phyloP scores from a whole-genome alignment of 1,140 invertebrate species.

The Pectinophora gossypiella region DNA sequence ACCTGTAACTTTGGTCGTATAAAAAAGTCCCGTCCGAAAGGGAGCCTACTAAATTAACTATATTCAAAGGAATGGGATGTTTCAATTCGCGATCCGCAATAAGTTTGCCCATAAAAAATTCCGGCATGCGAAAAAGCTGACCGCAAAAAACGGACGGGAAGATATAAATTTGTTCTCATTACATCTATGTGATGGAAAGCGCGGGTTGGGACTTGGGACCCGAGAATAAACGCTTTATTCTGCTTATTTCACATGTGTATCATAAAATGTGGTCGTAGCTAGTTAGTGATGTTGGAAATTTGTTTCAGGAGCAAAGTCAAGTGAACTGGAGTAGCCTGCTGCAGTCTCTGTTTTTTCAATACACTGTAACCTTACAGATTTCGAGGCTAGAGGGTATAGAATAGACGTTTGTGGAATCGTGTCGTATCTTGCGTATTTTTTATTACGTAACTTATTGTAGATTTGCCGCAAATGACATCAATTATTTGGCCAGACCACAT shows the following conservation, averaged over 20 bases:
- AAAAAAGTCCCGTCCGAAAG: conserved; percentile 17
- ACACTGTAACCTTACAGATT: no score
- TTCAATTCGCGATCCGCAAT: conserved; percentile 23
- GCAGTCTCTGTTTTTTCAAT: no score
- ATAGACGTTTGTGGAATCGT: no score
- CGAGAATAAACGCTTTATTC: background rate
- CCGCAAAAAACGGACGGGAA: background rate
- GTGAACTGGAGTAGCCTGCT: no score
- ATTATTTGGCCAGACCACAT: no score
- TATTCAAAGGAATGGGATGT: conserved; percentile 33
- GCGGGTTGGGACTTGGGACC: background rate
- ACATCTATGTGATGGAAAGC: conserved; percentile 1
- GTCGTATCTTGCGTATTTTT: no score
- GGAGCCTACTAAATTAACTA: conserved; percentile 28
- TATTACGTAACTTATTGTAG: no score
- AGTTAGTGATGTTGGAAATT: no score
- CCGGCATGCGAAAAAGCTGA: conserved; percentile 7
- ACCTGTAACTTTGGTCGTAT: conserved; percentile 14
- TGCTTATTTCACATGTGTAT: background rate
- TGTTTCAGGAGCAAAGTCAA: no score
- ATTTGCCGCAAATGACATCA: no score
- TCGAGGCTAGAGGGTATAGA: no score
- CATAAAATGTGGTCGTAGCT: no score
- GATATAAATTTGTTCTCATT: conserved; percentile 13
- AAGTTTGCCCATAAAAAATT: conserved; percentile 24